Conservation (phyloP, 2,797 vertebrate genomes). For the Taeniopygia guttata region DNA sequence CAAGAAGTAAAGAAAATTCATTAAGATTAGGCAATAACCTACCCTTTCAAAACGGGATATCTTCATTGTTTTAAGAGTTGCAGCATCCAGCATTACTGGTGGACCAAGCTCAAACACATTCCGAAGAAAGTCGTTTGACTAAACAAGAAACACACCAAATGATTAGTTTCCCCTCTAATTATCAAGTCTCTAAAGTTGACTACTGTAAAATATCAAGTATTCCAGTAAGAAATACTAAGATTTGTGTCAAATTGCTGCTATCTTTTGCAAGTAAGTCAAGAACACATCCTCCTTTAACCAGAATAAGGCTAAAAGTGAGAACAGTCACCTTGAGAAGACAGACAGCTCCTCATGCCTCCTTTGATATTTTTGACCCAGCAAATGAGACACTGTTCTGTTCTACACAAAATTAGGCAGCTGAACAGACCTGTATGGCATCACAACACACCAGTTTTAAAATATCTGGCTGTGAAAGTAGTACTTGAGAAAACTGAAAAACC, state of each 20-base stretch:
- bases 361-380: background rate
- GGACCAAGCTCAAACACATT: slow-evolving; percentile 97
- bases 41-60: slow-evolving; percentile 95
- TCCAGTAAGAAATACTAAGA: background rate
- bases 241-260: background rate
- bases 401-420: background rate
- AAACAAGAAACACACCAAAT: background rate
- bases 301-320: background rate
- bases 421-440: background rate
- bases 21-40: slow-evolving; percentile 25
- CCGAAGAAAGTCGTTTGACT: slow-evolving; percentile 96
- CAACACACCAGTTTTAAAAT: background rate
- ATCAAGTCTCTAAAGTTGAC: background rate
- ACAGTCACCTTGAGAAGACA: background rate
- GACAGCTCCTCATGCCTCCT: background rate
- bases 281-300: background rate
- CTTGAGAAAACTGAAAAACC: background rate
- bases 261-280: background rate
- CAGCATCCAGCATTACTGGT: slow-evolving; percentile 89
- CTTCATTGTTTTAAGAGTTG: slow-evolving; percentile 93
- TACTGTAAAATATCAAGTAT: background rate
- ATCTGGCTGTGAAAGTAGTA: background rate
- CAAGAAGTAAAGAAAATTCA: background rate
- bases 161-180: background rate
- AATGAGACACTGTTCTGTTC: background rate